phyloP scores from a whole-genome alignment of 2,888 invertebrate species.

The Reticulitermes lucifugus region DNA sequence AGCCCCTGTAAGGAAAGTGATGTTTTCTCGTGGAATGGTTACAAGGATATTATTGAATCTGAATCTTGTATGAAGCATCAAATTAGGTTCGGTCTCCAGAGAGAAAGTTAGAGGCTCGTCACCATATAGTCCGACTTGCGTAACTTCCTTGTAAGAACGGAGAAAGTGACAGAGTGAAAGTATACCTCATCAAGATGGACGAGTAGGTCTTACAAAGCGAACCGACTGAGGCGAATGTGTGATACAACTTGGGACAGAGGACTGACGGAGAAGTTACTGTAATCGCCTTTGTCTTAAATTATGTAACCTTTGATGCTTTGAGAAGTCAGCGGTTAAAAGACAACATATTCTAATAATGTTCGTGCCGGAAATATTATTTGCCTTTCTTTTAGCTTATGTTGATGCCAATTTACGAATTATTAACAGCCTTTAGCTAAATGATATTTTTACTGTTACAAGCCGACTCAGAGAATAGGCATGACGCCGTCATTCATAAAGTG shows the following conservation, averaged over 20 bases:
- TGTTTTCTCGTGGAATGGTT: neutral
- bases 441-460: no score
- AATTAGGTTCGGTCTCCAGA: neutral
- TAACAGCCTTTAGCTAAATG: no score
- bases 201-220: neutral
- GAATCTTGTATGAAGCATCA: conserved; percentile 3
- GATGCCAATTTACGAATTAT: no score
- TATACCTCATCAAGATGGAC: neutral
- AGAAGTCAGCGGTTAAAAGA: no score
- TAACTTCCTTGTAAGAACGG: conserved; percentile 8
- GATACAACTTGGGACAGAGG: neutral
- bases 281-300: no score
- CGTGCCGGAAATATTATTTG: no score
- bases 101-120: conserved; percentile 1
- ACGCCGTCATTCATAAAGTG: no score
- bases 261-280: no score
- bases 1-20: neutral
- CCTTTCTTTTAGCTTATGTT: no score
- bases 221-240: neutral
- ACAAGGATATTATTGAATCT: neutral
- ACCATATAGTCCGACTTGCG: neutral
- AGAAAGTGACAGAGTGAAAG: conserved; percentile 16
- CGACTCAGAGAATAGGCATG: no score
- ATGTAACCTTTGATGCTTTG: no score
- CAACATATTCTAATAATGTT: no score